Base-by-base conservation (phyloP, 2,888 invertebrate genomes). In the Apamea monoglypha region DNA sequence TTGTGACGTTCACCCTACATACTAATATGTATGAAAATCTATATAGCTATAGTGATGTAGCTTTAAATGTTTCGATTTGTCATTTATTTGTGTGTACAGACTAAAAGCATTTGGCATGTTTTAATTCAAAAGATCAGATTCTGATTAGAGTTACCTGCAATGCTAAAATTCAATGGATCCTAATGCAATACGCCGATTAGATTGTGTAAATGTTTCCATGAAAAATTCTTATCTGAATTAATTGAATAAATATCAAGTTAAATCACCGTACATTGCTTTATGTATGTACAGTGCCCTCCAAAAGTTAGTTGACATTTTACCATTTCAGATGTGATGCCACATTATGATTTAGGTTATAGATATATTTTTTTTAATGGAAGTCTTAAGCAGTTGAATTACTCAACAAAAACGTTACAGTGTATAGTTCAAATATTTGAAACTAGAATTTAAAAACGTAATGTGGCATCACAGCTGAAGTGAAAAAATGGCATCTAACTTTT, bases 1-100 rank as follows among this genome's bases (percentile, higher is more conserved):
- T 83, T 87, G 87, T 86, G 78, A 66, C 73, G 29, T 66, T 73
- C 70, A 74, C 70, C 68, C 79, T 83, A 67, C 56, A 79, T 72
- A 69, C 25, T 50, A 50, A 50, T 67, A 44, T 70, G 53, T 69
- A 82, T 84, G 53, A 74, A 69, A 69, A 83, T 66, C 61, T 69
- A 61, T 68, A 21, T 7, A 14, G 47, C 21, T 32, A 18, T 56
- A 71, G 32, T 53, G 16, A 36, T 36, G 18, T 32, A n/a, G 5
- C 16, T 47, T 32, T 32, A 12, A 44, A 32, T 75, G 14, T 59
- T n/a, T 47, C 5, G 12, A 53, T 32, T 25, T 50, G 1, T 21
- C 73, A 40, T 18, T 25, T 5, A 44, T 47, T 47, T 56, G 44
- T 47, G 21, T 76, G 6, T 14, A 32, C 6, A 3, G 14, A 32